Conservation (phyloP, 2,888 invertebrate genomes). For the Reticulitermes lucifugus region DNA sequence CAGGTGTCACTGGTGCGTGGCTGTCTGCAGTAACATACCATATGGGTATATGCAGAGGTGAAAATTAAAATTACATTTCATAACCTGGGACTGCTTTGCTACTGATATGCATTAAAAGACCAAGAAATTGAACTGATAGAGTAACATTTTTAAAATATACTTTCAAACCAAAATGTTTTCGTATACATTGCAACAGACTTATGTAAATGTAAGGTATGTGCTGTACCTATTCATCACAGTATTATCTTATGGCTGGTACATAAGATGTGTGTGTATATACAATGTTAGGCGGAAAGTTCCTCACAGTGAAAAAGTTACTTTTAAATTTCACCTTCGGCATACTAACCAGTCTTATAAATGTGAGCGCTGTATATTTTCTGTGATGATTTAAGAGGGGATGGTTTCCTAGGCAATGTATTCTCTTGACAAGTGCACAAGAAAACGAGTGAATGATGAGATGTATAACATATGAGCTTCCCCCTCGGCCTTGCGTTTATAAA, state of each 20-base stretch:
- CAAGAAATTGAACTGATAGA: neutral
- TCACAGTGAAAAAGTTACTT: neutral
- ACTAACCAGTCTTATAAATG: slow-evolving; percentile 31
- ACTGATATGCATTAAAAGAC: neutral
- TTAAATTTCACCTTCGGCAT: slow-evolving; percentile 45
- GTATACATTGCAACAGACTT: too few species aligned
- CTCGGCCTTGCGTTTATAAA: slow-evolving; percentile 51
- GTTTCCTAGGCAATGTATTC: slow-evolving; percentile 7
- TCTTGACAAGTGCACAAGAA: slow-evolving; percentile 23
- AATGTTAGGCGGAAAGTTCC: neutral
- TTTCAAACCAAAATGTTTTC: neutral
- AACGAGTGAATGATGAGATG: slow-evolving; percentile 15
- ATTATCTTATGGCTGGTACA: slow-evolving; percentile 22
- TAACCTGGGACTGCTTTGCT: neutral
- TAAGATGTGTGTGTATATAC: neutral
- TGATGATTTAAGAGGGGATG: slow-evolving; percentile 48
- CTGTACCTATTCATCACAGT: slow-evolving; percentile 2
- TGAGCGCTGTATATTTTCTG: slow-evolving; percentile 50
- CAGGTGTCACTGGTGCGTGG: neutral
- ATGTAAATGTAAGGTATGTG: neutral
- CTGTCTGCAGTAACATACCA: neutral
- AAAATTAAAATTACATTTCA: slow-evolving; percentile 5
- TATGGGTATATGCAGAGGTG: neutral
- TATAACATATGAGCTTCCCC: slow-evolving; percentile 49
- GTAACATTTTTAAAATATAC: neutral